Conservation (phyloP, 2,797 vertebrate genomes). For the Antennarius maculatus region DNA sequence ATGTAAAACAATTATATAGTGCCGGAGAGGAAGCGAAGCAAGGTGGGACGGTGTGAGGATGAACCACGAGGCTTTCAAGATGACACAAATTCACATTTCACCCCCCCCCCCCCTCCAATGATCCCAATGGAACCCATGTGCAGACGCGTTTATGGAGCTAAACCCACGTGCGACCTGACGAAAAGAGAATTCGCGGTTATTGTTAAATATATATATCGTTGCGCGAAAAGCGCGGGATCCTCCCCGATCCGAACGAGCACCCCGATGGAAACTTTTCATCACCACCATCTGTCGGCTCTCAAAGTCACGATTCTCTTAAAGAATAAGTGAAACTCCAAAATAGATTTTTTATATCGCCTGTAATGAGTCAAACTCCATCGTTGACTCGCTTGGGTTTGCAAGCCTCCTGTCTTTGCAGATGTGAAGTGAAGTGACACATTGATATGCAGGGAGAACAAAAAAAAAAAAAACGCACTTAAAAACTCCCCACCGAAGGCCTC, state of each 20-base stretch:
- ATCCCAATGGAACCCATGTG: no score
- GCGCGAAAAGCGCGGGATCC: no score
- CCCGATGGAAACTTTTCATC: conserved; percentile 1
- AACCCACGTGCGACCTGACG: no score
- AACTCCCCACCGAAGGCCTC: conserved; percentile 76
- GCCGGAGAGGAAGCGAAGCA: conserved; percentile 46
- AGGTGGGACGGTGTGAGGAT: conserved; percentile 59
- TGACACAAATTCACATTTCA: no score
- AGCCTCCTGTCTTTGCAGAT: conserved; percentile 78
- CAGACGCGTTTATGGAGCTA: no score
- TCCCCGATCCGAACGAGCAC: no score
- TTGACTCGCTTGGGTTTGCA: conserved; percentile 71
- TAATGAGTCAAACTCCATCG: conserved; percentile 70
- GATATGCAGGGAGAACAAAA: conserved; percentile 53
- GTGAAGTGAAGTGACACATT: conserved; percentile 74
- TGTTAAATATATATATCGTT: no score
- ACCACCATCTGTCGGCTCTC: conserved; percentile 27
- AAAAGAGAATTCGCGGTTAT: no score
- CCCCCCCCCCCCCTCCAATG: no score
- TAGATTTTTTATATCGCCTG: conserved; percentile 55
- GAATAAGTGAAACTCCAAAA: conserved; percentile 72
- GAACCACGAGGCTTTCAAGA: neutral
- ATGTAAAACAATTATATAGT: conserved; percentile 85
- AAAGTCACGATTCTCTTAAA: conserved; percentile 34
- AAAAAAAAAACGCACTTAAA: conserved; percentile 46